Evolutionary conservation across 2,888 invertebrate genomes (phyloP), one percentile per base, ranked within the genome.

Genomic region (Alloplasta piceator): DNA sequence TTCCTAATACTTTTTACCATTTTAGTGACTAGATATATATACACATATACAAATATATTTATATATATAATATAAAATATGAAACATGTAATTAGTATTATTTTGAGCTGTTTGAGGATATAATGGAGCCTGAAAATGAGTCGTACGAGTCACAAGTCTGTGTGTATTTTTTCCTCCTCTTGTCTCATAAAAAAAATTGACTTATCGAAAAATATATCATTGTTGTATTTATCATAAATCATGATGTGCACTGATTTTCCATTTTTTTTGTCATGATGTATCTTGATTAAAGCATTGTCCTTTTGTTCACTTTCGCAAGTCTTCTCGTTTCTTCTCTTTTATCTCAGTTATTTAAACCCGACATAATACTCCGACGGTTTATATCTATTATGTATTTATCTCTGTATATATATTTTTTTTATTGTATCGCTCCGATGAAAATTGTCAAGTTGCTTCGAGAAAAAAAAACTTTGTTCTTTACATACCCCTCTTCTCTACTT

Each of bases 321-420:
- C 9, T 55, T 14, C 16, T 71, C 26, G 14, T 9, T 63, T 26
- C 36, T 36, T 12, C 50, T n/a, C 56, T 9, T 38, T 36, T 14
- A 46, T 56, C 41, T 38, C 16, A 16, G 48, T 67, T 60, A 12
- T 16, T 50, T 41, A 14, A 50, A 48, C 43, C 26, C 48, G n/a
- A 60, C 56, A 55, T 81, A 81, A 81, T 81, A 81, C 80, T 81
- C 73, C n/a, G 63, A 58, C 70, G 80, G 80, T 81, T 78, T 68
- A 66, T 72, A 26, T 26, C 26, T 26, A 26, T 26, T 26, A 2
- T 26, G 3, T 26, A 26, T 26, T 26, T 26, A 26, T 26, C 26
- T 26, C 1, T 26, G 26, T 71, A 70, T 36, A 55, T n/a, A n/a
- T n/a, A n/a, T n/a, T n/a, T 46, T 43, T 67, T 66, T 55, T 14